Conservation (phyloP, 2,113 vertebrate species). For the Sciurus niger region DNA sequence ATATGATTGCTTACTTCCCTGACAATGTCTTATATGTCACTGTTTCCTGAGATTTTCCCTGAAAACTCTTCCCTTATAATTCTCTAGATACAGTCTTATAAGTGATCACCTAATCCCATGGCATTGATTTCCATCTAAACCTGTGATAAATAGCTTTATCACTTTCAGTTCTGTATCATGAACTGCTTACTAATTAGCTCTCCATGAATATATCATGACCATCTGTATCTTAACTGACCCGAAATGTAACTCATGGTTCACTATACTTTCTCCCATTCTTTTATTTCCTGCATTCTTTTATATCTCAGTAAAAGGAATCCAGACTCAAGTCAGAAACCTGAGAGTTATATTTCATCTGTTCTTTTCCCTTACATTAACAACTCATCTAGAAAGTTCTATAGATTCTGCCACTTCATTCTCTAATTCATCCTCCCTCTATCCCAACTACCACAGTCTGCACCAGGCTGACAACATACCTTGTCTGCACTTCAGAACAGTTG, state of each 20-base stretch:
- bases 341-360: neutral
- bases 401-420: neutral
- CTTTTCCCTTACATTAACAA: neutral
- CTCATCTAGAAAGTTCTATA: neutral
- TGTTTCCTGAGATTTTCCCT: neutral
- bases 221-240: neutral
- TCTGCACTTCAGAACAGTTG: neutral
- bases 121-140: neutral
- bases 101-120: neutral
- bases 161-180: neutral
- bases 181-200: neutral
- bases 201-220: neutral
- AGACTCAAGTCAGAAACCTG: neutral
- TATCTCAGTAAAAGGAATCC: neutral
- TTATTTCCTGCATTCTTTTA: neutral
- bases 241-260: neutral
- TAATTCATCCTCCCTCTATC: too few relatives aligned
- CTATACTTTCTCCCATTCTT: neutral
- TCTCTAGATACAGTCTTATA: neutral
- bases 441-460: neutral
- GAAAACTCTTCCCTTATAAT: neutral
- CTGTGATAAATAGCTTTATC: neutral
- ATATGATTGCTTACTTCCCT: neutral
- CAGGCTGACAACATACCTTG: neutral
- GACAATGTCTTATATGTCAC: neutral